Conservation (phyloP, 2,113 vertebrate genomes). For the Anoplopoma fimbria region DNA sequence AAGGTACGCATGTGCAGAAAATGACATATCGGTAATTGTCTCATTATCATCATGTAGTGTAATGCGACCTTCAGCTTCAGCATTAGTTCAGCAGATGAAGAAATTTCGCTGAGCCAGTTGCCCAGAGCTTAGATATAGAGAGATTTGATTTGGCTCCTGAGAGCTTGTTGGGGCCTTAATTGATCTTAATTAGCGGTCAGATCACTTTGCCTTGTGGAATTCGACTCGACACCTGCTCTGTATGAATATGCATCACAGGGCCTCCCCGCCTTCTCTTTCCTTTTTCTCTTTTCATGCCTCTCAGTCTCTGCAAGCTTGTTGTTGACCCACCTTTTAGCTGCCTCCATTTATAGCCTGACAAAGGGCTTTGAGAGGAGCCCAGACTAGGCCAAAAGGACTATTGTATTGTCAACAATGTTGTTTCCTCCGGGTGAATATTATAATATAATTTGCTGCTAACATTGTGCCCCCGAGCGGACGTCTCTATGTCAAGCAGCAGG, state of each 20-base stretch:
- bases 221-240: constrained; percentile 78
- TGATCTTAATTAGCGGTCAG: constrained; percentile 80
- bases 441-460: constrained; percentile 26
- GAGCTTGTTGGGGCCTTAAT: constrained; percentile 70
- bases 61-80: background rate
- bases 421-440: constrained; percentile 38
- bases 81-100: background rate
- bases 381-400: constrained; percentile 50
- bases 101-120: background rate
- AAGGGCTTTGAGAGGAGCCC: constrained; percentile 72
- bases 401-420: constrained; percentile 78
- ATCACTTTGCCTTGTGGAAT: constrained; percentile 69
- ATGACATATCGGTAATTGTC: background rate
- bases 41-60: background rate
- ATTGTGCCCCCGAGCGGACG: constrained; percentile 63
- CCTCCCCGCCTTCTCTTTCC: constrained; percentile 25
- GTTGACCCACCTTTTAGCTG: constrained; percentile 63
- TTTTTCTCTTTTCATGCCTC: constrained; percentile 43
- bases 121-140: constrained; percentile 2
- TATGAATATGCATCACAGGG: constrained; percentile 84
- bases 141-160: constrained; percentile 44
- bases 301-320: constrained; percentile 26
- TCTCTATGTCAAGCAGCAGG: constrained; percentile 62
- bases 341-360: constrained; percentile 59
- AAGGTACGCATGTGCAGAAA: background rate